Evolutionary conservation across 2,113 vertebrate genomes (phyloP), one percentile per base, ranked within the genome.

Genomic region (Acinonyx jubatus): DNA sequence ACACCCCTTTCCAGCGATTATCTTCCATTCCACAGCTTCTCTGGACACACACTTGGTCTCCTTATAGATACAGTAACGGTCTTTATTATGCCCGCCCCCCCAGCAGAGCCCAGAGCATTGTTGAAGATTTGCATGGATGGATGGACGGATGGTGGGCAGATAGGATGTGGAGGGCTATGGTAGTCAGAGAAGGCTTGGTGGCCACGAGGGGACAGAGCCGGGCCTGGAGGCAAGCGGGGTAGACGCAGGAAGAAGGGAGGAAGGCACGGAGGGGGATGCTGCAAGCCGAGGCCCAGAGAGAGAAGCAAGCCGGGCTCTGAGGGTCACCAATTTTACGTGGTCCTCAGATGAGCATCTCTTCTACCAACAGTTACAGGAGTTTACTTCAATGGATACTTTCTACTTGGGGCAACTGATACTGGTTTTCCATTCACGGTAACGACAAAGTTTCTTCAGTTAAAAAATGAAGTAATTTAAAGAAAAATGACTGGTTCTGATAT

Each of bases 381-480:
- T 33, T 71, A 66, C 31, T 74, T 80, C 73, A 38, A 19, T 1
- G 27, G 73, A 48, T 10, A 14, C 45, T 57, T 96, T 33, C 52
- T 50, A 89, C n/a, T n/a, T 13, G 16, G 0, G 19, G 63, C 63
- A 33, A 57, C 0, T 15, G 36, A 45, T 29, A 69, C 0, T 57
- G 79, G 45, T 41, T 88, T 88, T 74, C 31, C 52, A 57, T 15
- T 50, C 55, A 69, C 5, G 69, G 61, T 84, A 92, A 84, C 1
- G 16, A 92, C 61, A 65, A 55, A 84, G 69, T 31, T 84, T 84
- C 38, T 71, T 65, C 82, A 18, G 82, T 48, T 80, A 41, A 66
- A 80, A 68, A 81, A 41, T 45, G 55, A 66, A 31, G 55, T 74
- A 74, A 86, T 23, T 41, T 52, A 66, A 95, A 91, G 84, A 71